Percentiles rank a stretch among this genome's conserved stretches.
Conservation (phyloP, 2,797 vertebrate genomes). For the Gephyroberyx darwinii region DNA sequence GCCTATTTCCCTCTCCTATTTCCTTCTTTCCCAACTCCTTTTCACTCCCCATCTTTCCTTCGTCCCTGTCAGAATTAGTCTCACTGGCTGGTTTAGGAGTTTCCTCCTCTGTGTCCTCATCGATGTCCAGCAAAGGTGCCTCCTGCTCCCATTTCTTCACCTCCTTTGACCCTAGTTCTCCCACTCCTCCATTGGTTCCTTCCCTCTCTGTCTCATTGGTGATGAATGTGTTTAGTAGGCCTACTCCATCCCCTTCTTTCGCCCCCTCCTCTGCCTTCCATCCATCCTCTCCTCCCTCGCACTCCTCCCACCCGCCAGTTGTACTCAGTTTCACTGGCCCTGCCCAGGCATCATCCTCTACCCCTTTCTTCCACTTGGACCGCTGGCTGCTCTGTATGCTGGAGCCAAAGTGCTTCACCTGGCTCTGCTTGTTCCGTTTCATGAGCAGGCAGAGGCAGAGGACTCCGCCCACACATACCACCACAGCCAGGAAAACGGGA, state of each 20-base stretch:
- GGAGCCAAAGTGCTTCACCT: conserved; percentile 9
- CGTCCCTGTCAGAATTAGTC: not conserved
- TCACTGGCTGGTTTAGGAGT: not conserved
- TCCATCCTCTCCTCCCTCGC: conserved; percentile 30
- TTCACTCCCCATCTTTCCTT: conserved; percentile 1
- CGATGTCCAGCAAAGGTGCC: conserved; percentile 59
- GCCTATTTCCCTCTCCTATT: conserved; percentile 2
- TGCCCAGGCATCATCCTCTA: conserved; percentile 47
- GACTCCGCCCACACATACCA: not conserved
- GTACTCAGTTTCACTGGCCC: conserved; percentile 45
- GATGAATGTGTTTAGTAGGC: conserved; percentile 40
- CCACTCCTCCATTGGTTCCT: not conserved
- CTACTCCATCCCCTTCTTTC: no score
- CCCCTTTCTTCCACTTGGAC: conserved; percentile 21
- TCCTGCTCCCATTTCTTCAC: conserved; percentile 51
- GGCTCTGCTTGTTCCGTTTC: conserved; percentile 16
- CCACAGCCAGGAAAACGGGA: not conserved
- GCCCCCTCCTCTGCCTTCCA: not conserved
- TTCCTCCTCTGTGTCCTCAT: conserved; percentile 40
- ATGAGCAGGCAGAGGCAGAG: conserved; percentile 5
- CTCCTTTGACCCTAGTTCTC: conserved; percentile 38
- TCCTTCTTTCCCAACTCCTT: not conserved
- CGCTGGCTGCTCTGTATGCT: conserved; percentile 24
- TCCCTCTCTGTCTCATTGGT: conserved; percentile 1
- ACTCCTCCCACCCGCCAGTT: conserved; percentile 14